Conservation (phyloP, 2,888 invertebrate genomes). For the Odontothrips loti region DNA sequence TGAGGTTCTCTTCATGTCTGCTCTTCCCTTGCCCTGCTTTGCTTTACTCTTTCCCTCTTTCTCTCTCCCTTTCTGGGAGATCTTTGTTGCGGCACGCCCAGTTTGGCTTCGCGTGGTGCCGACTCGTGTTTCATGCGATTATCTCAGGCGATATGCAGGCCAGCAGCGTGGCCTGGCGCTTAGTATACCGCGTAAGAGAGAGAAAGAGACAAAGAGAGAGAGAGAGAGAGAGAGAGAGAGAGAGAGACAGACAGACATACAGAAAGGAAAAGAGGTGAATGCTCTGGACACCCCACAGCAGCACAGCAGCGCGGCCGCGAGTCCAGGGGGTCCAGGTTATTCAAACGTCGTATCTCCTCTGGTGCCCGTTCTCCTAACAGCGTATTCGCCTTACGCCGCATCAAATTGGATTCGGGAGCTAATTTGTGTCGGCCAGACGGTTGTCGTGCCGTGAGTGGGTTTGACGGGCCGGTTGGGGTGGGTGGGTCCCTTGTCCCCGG, state of each 20-base stretch:
- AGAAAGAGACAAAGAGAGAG: neutral
- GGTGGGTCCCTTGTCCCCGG: too few species aligned
- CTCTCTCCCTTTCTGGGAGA: neutral
- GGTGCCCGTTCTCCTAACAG: too few species aligned
- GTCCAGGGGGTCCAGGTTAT: too few species aligned
- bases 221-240: neutral
- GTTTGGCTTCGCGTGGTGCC: conserved; percentile 2
- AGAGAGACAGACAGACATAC: neutral
- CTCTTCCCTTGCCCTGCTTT: neutral
- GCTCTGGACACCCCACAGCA: too few species aligned
- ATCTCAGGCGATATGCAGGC: neutral
- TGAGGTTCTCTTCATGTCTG: neutral
- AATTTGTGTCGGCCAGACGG: too few species aligned
- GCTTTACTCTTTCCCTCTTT: neutral
- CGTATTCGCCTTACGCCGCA: too few species aligned
- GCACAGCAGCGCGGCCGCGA: too few species aligned
- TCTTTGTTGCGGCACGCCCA: neutral
- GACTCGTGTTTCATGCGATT: conserved; percentile 5
- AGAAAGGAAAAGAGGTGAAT: neutral
- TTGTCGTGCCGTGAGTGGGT: too few species aligned
- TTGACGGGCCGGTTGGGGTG: too few species aligned
- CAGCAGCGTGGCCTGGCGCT: neutral
- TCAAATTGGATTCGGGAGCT: too few species aligned
- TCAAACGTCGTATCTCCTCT: too few species aligned
- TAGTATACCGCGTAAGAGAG: neutral